A percentile compares a stretch with the other conserved stretches of the same genome.
These are phyloP conservation scores for Cosmopolites sordidus DNA, from an alignment of 2,888 invertebrate species.

Conservation along the genomic window DNA sequence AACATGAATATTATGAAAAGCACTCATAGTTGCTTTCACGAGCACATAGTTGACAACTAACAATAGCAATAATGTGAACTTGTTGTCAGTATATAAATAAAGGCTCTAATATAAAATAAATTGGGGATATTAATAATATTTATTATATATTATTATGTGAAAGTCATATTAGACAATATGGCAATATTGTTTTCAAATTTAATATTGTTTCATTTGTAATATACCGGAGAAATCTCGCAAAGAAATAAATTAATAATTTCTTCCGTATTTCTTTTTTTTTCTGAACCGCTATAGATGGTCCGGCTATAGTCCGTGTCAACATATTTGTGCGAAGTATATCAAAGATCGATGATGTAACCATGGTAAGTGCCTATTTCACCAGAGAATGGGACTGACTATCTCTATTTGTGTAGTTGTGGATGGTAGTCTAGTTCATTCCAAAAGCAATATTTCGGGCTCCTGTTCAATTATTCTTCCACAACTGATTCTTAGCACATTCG, in stretches of 20 bases:
- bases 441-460: slow-evolving; percentile 11
- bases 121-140: too few relatives aligned
- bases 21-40: too few relatives aligned
- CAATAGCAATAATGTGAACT: too few relatives aligned
- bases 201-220: neutral
- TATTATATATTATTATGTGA: too few relatives aligned
- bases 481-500: slow-evolving; percentile 26
- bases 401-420: slow-evolving; percentile 44
- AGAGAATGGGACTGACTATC: slow-evolving; percentile 38
- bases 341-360: slow-evolving; percentile 98
- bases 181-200: too few relatives aligned
- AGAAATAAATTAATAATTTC: slow-evolving; percentile 17
- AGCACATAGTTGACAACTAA: too few relatives aligned
- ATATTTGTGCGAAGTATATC: slow-evolving; percentile 98
- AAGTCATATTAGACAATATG: too few relatives aligned
- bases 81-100: too few relatives aligned
- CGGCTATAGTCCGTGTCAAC: slow-evolving; percentile 95
- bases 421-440: slow-evolving; percentile 40
- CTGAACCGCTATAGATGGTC: slow-evolving; percentile 68
- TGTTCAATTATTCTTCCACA: slow-evolving; percentile 21
- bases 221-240: slow-evolving; percentile 16
- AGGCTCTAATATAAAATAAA: too few relatives aligned
- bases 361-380: slow-evolving; percentile 75
- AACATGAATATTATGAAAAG: too few relatives aligned
- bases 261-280: slow-evolving; percentile 43